Conservation (phyloP, 2,797 vertebrate genomes). For the Craterocephalus amniculus region DNA sequence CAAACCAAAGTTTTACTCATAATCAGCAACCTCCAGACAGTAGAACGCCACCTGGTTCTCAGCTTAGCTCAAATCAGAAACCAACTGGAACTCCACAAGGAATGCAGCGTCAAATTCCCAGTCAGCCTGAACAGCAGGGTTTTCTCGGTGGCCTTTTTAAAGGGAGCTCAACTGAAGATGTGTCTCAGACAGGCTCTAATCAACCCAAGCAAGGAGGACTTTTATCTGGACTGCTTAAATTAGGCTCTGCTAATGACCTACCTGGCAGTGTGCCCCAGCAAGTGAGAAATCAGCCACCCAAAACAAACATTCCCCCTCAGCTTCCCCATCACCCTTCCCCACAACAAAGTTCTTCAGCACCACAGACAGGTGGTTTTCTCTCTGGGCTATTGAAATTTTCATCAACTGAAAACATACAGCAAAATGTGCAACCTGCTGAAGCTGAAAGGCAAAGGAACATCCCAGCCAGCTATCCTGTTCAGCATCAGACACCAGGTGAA, state of each 20-base stretch:
- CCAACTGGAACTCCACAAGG: slow-evolving; percentile 25
- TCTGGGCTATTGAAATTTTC: slow-evolving; percentile 82
- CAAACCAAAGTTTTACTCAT: slow-evolving; percentile 52
- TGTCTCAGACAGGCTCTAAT: slow-evolving; percentile 44
- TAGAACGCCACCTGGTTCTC: slow-evolving; percentile 40
- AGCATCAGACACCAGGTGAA: slow-evolving; percentile 45
- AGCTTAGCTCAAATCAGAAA: slow-evolving; percentile 51
- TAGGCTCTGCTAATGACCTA: slow-evolving; percentile 72
- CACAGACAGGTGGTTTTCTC: slow-evolving; percentile 70
- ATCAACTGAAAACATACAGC: slow-evolving; percentile 79
- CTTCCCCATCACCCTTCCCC: slow-evolving; percentile 32
- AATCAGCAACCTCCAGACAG: slow-evolving; percentile 50
- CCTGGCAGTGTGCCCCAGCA: slow-evolving; percentile 58
- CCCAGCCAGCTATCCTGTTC: slow-evolving; percentile 22
- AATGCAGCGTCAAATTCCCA: slow-evolving; percentile 52
- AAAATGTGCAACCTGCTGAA: slow-evolving; percentile 50
- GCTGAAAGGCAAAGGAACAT: slow-evolving; percentile 41
- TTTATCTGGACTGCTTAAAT: slow-evolving; percentile 83
- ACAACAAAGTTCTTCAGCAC: slow-evolving; percentile 60
- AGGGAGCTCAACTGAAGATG: slow-evolving; percentile 63
- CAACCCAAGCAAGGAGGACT: slow-evolving; percentile 77
- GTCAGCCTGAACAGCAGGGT: slow-evolving; percentile 64
- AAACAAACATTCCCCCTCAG: slow-evolving; percentile 48
- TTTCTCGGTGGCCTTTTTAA: slow-evolving; percentile 78
- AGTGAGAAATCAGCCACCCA: slow-evolving; percentile 53